Conservation (phyloP, 2,888 invertebrate genomes). For the Leptinotarsa tumamoca region DNA sequence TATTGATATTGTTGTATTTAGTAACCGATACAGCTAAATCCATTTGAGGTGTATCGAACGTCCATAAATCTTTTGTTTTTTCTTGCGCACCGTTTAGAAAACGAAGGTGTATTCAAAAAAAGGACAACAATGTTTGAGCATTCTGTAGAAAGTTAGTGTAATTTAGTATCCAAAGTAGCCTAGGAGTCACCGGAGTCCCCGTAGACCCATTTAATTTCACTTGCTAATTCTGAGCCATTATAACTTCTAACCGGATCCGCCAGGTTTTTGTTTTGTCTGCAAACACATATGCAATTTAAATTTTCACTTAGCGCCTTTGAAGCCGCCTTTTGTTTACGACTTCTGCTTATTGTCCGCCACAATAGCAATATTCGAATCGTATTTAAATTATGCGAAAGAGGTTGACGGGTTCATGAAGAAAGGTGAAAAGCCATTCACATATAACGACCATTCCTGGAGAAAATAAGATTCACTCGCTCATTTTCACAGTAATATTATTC, state of each 20-base stretch:
- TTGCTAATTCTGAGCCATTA: conserved; percentile 45
- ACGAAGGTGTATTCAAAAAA: background rate
- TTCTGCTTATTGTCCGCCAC: background rate
- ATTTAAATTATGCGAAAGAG: background rate
- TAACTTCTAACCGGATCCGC: conserved; percentile 42
- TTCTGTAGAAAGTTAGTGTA: conserved; percentile 37
- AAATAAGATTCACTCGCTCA: no score
- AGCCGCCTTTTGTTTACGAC: conserved; percentile 29
- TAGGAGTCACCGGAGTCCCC: conserved; percentile 30
- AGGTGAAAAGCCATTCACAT: background rate
- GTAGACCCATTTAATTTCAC: conserved; percentile 43
- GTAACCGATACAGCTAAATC: no score
- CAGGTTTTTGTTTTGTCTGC: conserved; percentile 39
- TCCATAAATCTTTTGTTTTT: background rate
- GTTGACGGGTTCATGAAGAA: background rate
- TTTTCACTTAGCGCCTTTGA: conserved; percentile 40
- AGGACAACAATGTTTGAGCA: conserved; percentile 21
- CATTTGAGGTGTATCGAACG: no score
- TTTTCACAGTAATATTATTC: no score
- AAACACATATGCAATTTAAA: conserved; percentile 43
- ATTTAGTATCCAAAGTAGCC: conserved; percentile 32
- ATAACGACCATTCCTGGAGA: no score
- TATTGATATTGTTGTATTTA: no score
- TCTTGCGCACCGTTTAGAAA: conserved; percentile 10
- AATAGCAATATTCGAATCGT: conserved; percentile 1